Conservation (phyloP, 1,140 invertebrate genomes). For the Zaprionus capensis region DNA sequence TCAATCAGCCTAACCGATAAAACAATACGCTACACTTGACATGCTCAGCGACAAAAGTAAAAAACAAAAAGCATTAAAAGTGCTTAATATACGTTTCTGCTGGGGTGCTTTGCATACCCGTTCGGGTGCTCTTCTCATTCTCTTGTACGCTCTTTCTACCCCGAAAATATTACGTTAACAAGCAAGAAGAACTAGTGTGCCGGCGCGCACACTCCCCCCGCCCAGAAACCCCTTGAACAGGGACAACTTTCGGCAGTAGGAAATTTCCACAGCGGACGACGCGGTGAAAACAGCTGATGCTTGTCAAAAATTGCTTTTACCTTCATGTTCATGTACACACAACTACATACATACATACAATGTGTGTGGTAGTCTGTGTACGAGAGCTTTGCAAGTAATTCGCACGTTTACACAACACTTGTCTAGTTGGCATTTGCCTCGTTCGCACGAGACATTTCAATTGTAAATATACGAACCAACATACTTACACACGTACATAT, state of each 20-base stretch:
- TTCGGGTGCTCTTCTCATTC: slow-evolving; percentile 15
- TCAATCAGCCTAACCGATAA: slow-evolving; percentile 49
- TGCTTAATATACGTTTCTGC: slow-evolving; percentile 53
- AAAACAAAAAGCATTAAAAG: slow-evolving; percentile 31
- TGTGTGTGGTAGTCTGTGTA: slow-evolving; percentile 8
- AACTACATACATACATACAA: background rate
- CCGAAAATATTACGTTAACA: slow-evolving; percentile 37
- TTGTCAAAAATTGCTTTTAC: slow-evolving; percentile 59
- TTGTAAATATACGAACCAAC: slow-evolving; percentile 20
- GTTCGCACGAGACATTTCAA: slow-evolving; percentile 33
- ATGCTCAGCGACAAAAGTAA: slow-evolving; percentile 9
- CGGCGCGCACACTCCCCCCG: slow-evolving; percentile 7
- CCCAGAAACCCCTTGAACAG: slow-evolving; percentile 5
- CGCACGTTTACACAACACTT: slow-evolving; percentile 54
- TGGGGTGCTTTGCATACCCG: slow-evolving; percentile 21
- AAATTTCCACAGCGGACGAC: slow-evolving; percentile 64
- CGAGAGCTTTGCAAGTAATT: slow-evolving; percentile 47
- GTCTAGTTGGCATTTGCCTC: slow-evolving; percentile 34
- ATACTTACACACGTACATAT: slow-evolving; percentile 1
- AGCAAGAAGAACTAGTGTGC: slow-evolving; percentile 43
- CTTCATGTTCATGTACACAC: slow-evolving; percentile 12
- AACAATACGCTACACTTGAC: slow-evolving; percentile 29
- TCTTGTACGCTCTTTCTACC: slow-evolving; percentile 29
- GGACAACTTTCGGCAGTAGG: slow-evolving; percentile 53
- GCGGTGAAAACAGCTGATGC: slow-evolving; percentile 71